These are phyloP conservation scores for Eonycteris spelaea DNA, from an alignment of 2,113 vertebrate species.

Conservation along the genomic window DNA sequence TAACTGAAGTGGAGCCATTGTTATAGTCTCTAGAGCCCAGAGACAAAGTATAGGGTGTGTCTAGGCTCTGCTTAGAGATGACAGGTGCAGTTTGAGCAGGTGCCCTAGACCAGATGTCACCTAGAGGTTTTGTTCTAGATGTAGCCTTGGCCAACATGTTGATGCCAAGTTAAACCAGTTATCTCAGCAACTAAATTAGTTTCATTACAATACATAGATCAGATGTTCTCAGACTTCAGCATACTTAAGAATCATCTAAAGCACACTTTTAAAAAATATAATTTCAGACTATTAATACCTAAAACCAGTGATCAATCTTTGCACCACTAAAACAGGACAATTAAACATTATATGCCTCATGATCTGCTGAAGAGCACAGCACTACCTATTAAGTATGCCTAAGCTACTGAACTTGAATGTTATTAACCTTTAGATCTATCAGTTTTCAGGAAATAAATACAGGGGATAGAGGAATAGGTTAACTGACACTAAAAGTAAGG, in stretches of 20 bases:
- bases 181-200: constrained; percentile 47
- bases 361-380: not conserved
- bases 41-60: constrained; percentile 49
- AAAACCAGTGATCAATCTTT: not conserved
- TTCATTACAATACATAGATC: constrained; percentile 53
- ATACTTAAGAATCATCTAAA: constrained; percentile 21
- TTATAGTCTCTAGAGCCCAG: constrained; percentile 25
- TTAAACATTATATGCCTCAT: not conserved
- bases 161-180: constrained; percentile 54
- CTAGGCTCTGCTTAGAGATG: not conserved
- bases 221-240: constrained; percentile 41
- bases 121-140: constrained; percentile 53
- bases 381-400: not conserved
- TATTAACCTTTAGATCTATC: not conserved
- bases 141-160: not conserved
- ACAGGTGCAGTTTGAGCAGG: constrained; percentile 58
- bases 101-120: constrained; percentile 59
- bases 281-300: constrained; percentile 17
- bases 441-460: constrained; percentile 9
- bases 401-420: not conserved
- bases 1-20: not conserved
- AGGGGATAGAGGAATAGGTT: constrained; percentile 20
- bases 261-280: constrained; percentile 16
- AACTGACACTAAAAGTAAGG: constrained; percentile 25
- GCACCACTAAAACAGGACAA: not conserved